Base-by-base conservation (phyloP, 2,797 vertebrate genomes). In the Acanthurus leucopareius region DNA sequence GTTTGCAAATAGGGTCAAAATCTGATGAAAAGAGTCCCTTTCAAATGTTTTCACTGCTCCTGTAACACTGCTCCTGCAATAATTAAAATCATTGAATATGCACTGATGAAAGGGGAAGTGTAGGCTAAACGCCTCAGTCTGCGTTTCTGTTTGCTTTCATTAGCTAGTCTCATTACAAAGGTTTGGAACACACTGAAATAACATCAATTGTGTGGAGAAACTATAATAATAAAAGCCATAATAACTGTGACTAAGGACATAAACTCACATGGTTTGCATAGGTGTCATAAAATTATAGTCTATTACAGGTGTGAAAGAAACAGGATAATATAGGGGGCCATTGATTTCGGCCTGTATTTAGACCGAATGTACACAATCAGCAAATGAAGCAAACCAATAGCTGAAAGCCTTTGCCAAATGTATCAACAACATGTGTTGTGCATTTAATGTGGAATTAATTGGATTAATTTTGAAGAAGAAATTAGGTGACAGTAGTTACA, bases 251-350 rank as follows among this genome's bases (percentile, higher is more conserved):
- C 44, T 35, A 73, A 62, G 67, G 38, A 68, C 44, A 16, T 48
- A 17, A 68, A 8, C 14, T 65, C 16, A 42, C 20, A 66, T 32
- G 28, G 3, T 32, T 13, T 22, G 2, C 56, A 65, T 45, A 28
- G 35, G 49, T 64, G 35, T 69, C n/a, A 17, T 42, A 22, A 22
- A 35, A 85, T 71, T 54, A 20, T 14, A 56, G 38, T 53, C 35
- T 48, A 40, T 62, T 45, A 68, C 61, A 76, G 49, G 32, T 80
- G 73, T 76, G 69, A 79, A 73, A 70, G 63, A 60, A 60, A 60
- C 40, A 15, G 35, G 70, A 73, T 77, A 58, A 75, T 63, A 67
- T 14, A 42, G 80, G 32, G 28, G 47, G 15, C 13, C 49, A 54
- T 75, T 75, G 2, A 49, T 78, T 58, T 56, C 51, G 57, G 11